Percentiles rank a stretch among this genome's conserved stretches.
phyloP scores from a whole-genome alignment of 2,888 invertebrate genomes.

The Folsomia candida region DNA sequence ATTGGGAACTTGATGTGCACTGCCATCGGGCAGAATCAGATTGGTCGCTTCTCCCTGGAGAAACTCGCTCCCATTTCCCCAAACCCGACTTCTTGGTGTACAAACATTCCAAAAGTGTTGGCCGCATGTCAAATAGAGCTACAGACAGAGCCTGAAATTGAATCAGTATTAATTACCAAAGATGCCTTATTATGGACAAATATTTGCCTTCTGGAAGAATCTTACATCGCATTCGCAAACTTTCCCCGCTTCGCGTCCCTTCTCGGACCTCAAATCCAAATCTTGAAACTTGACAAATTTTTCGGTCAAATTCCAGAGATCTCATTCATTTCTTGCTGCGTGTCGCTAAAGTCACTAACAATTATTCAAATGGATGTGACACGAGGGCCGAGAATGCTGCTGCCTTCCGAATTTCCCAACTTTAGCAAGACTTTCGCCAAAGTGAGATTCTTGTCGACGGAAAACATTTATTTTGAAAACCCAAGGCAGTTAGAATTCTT shows the following conservation, averaged over 20 bases:
- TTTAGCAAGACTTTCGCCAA: background rate
- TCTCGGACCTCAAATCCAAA: conserved; percentile 1
- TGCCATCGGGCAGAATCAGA: background rate
- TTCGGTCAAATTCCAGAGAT: conserved; percentile 10
- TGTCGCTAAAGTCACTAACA: conserved; percentile 6
- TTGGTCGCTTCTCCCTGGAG: background rate
- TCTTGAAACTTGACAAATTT: conserved; percentile 12
- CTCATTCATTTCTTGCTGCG: conserved; percentile 12
- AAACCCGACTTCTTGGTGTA: background rate
- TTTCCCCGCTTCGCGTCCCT: conserved; percentile 14
- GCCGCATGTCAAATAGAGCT: conserved; percentile 4
- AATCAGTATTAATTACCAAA: background rate
- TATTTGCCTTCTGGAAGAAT: conserved; percentile 6
- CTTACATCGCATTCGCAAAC: conserved; percentile 5
- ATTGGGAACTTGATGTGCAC: background rate
- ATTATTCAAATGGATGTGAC: conserved; percentile 13
- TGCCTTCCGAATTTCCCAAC: conserved; percentile 16
- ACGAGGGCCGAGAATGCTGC: background rate
- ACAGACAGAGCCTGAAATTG: background rate
- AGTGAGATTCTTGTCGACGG: background rate
- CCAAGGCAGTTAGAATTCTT: conserved; percentile 6
- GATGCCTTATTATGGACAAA: conserved; percentile 4
- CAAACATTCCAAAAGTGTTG: conserved; percentile 2
- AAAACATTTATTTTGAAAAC: conserved; percentile 2
- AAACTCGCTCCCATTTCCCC: background rate